Percentiles rank a stretch among this genome's conserved stretches.
phyloP scores from a whole-genome alignment of 2,888 invertebrate species.

The Plagodis dolabraria region DNA sequence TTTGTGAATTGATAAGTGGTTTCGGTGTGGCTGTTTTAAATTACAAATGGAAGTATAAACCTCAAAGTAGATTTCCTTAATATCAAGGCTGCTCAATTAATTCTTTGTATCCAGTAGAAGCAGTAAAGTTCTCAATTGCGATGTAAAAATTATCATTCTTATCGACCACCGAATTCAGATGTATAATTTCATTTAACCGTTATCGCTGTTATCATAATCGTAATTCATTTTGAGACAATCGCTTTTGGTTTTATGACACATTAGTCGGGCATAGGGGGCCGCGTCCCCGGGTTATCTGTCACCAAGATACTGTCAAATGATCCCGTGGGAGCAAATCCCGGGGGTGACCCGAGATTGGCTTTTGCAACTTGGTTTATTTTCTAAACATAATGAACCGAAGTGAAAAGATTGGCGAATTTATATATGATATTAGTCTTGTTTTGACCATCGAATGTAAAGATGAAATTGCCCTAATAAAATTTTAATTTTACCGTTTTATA shows the following conservation, averaged over 20 bases:
- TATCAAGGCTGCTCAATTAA: not conserved
- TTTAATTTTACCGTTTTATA: not conserved
- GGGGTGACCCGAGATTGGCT: constrained; percentile 54
- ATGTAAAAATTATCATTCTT: constrained; percentile 42
- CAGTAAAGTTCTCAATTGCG: constrained; percentile 9
- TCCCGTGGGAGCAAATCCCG: constrained; percentile 60
- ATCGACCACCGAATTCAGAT: constrained; percentile 37
- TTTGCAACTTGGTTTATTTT: constrained; percentile 38
- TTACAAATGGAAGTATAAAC: constrained; percentile 1
- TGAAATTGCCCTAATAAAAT: not conserved
- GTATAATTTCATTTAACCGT: constrained; percentile 58
- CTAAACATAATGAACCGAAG: constrained; percentile 18
- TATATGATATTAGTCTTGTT: not conserved
- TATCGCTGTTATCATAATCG: constrained; percentile 54
- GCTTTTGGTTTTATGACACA: constrained; percentile 79
- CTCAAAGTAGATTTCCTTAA: not conserved
- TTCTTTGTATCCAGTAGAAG: not conserved
- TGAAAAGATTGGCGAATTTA: constrained; percentile 1
- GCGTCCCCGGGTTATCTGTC: constrained; percentile 68
- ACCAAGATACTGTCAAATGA: constrained; percentile 76
- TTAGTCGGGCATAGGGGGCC: constrained; percentile 61
- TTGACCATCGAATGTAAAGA: too few species aligned
- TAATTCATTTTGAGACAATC: constrained; percentile 73
- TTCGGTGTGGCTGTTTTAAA: constrained; percentile 6
- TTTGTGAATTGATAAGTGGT: not conserved